Base-by-base conservation (phyloP, 2,888 invertebrate genomes). In the Coelinius sp. region DNA sequence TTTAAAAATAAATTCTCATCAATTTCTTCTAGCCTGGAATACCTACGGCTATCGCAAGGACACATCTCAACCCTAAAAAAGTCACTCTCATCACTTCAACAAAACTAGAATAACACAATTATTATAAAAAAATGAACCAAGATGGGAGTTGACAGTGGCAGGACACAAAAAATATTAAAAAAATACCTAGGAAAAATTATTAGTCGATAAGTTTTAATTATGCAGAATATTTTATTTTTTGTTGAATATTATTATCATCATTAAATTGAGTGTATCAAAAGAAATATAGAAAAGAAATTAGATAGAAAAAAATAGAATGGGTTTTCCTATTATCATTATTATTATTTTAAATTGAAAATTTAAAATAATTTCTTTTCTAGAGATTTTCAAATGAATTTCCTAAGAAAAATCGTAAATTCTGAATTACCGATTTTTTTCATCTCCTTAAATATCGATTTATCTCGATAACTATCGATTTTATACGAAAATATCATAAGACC, bases 41-140 rank as follows among this genome's bases (percentile, higher is more conserved):
- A 88, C 90, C 17, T 92, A 92, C 84, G 94, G 94, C 1, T 90
- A 91, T 63, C 90, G 89, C 22, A 91, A 92, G 74, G 10, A 27
- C 56, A n/a, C 25, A 8, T 20, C 10, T 5, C 25, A 1, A n/a
- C n/a, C 1, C 25, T 5, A 5, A 6, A 56, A 17, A 27, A 31
- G 24, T 4, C n/a, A n/a, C 5, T 1, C 25, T 12, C 31, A 31
- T 56, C 56, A 27, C 17, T 8, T 1, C 14, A 31, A 8, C 17
- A 17, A 27, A 12, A 12, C 17, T 7, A 27, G 31, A 56, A 14
- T 56, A 17, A 27, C 14, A 24, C 20, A 27, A 14, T 49, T n/a
- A 49, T 14, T 14, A 20, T 49, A 14, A 20, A 49, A 1, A 38
- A 35, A 7, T 10, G 3, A 2, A 52, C n/a, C 49, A 14, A 31